These are phyloP conservation scores for Zoanthus gigantus DNA, from an alignment of 92 coral and sea anemone species.

Conservation along the genomic window DNA sequence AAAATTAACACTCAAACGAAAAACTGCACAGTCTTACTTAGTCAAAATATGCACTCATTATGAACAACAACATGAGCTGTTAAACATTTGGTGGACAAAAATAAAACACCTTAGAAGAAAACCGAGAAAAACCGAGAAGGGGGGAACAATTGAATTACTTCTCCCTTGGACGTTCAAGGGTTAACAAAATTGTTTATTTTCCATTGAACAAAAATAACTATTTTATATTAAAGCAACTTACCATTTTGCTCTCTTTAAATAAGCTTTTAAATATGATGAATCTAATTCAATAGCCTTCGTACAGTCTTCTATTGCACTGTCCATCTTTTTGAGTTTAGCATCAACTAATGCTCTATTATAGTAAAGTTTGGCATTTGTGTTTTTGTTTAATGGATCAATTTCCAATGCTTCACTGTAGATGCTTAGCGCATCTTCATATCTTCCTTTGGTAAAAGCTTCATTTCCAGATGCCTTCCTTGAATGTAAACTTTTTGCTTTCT, in stretches of 20 bases:
- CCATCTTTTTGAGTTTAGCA: conserved; percentile 83
- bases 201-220: too few relatives aligned
- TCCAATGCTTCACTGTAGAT: conserved; percentile 88
- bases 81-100: too few relatives aligned
- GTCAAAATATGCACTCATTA: too few relatives aligned
- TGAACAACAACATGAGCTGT: too few relatives aligned
- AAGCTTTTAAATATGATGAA: conserved; percentile 89
- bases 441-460: conserved; percentile 80
- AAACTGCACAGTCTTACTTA: too few relatives aligned
- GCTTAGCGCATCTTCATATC: conserved; percentile 83
- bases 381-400: conserved; percentile 88
- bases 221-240: conserved; percentile 35
- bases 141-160: too few relatives aligned
- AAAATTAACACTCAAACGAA: too few relatives aligned
- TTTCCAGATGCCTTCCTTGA: conserved; percentile 90
- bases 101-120: too few relatives aligned
- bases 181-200: too few relatives aligned
- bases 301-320: conserved; percentile 96
- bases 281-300: conserved; percentile 87
- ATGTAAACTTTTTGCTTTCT: conserved; percentile 94
- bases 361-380: conserved; percentile 93
- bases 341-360: conserved; percentile 96
- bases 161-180: too few relatives aligned
- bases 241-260: conserved; percentile 95
- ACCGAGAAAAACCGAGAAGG: too few relatives aligned